Conservation (phyloP, 2,888 invertebrate species). For the Lymantria dispar region DNA sequence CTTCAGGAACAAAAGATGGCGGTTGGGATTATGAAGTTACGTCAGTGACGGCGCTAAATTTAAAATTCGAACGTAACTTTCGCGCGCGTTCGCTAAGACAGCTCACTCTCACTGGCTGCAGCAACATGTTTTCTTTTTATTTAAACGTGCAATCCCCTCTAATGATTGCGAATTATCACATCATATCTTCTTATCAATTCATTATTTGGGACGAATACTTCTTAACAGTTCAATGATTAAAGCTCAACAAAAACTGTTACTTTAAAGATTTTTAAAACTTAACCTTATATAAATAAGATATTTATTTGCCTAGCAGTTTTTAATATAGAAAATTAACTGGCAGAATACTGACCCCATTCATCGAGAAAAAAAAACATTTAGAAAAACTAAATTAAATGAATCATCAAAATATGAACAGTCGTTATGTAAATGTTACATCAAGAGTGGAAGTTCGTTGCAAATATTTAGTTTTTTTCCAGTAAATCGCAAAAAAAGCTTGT, state of each 20-base stretch:
- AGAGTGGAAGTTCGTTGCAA: background rate
- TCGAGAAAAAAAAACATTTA: background rate
- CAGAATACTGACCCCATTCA: background rate
- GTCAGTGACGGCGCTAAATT: constrained; percentile 49
- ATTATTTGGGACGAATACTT: constrained; percentile 42
- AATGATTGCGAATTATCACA: constrained; percentile 62
- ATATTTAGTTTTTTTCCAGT: too few species aligned
- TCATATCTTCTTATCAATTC: constrained; percentile 58
- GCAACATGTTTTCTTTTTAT: constrained; percentile 70
- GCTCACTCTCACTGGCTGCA: constrained; percentile 72
- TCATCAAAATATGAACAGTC: background rate
- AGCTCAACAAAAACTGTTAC: background rate
- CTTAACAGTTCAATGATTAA: constrained; percentile 6
- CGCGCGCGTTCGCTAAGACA: constrained; percentile 51
- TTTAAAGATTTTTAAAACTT: background rate
- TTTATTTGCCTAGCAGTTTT: background rate
- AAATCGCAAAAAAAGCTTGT: too few species aligned
- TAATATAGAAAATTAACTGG: background rate
- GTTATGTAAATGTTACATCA: background rate
- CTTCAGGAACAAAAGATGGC: constrained; percentile 16
- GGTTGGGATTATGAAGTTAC: constrained; percentile 15
- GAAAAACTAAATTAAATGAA: background rate
- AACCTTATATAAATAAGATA: background rate
- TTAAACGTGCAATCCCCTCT: constrained; percentile 67
- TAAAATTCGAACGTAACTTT: constrained; percentile 55